A percentile compares a stretch with the other conserved stretches of the same genome.
Conservation (phyloP, 2,797 vertebrate species). For the Coccyzus lansbergi region DNA sequence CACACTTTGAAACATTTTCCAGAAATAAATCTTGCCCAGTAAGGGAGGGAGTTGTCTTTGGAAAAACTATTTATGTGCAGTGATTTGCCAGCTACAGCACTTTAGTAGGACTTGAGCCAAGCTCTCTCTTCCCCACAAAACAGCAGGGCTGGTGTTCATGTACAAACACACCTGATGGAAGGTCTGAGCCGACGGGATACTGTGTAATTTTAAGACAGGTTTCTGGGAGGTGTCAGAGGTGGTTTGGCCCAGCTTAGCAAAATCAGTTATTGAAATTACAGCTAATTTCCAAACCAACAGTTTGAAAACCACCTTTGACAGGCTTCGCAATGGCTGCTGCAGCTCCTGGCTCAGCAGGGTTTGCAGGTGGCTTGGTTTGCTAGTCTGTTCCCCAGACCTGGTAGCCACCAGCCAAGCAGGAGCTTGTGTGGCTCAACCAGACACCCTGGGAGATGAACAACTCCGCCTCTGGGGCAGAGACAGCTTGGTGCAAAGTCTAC, state of each 20-base stretch:
- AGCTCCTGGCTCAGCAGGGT: background rate
- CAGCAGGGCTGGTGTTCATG: background rate
- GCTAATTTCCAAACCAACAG: background rate
- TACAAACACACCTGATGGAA: background rate
- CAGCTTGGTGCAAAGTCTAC: background rate
- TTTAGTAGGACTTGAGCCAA: background rate
- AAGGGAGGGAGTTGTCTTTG: background rate
- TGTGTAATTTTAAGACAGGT: background rate
- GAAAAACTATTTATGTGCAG: background rate
- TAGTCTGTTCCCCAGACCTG: background rate
- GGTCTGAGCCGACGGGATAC: background rate
- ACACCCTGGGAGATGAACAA: background rate
- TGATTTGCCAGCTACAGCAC: conserved; percentile 26
- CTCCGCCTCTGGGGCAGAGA: background rate
- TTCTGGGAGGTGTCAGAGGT: background rate
- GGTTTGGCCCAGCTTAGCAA: background rate
- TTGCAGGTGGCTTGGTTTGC: background rate
- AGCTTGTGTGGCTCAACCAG: rapidly evolving
- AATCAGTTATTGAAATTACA: background rate
- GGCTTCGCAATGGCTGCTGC: rapidly evolving
- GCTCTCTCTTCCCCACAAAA: background rate
- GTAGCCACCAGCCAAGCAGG: background rate
- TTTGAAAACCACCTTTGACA: rapidly evolving
- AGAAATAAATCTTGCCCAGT: conserved; percentile 30
- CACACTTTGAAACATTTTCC: conserved; percentile 37